Evolutionary conservation across 2,113 vertebrate species (phyloP).

Genomic region (Phalacrocorax carbo): DNA sequence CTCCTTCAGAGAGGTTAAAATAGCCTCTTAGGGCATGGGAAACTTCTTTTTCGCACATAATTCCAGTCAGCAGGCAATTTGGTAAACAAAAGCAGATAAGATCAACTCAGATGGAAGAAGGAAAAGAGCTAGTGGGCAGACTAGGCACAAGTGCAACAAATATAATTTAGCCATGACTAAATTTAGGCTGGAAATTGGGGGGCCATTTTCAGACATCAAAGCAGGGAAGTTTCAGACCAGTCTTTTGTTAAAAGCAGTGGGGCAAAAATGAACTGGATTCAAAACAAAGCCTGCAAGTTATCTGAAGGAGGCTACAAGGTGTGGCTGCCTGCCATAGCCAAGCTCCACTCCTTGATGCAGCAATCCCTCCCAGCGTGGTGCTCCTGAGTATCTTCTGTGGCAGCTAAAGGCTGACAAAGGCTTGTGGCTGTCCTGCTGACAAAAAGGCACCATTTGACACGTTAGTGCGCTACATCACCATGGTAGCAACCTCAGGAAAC

Average conservation of each 20-base stretch:
- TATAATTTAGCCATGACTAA: background rate
- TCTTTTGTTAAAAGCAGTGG: background rate
- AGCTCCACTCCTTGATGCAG: background rate
- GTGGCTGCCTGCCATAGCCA: background rate
- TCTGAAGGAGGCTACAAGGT: background rate
- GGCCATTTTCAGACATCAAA: background rate
- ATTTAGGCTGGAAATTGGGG: background rate
- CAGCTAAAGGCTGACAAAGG: background rate
- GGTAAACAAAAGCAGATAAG: background rate
- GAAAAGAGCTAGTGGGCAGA: background rate
- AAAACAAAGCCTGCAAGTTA: background rate
- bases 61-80: background rate
- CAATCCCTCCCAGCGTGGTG: rapidly evolving
- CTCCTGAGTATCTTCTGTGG: background rate
- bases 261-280: background rate
- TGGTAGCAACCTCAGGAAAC: rapidly evolving
- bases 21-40: background rate
- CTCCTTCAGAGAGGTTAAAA: conserved; percentile 13
- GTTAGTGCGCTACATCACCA: rapidly evolving
- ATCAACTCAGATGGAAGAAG: background rate
- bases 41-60: background rate
- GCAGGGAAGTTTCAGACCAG: background rate
- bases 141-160: background rate
- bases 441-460: background rate
- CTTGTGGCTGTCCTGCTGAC: background rate